Conservation (phyloP, 2,888 invertebrate species). For the Acholoe squamosa region DNA sequence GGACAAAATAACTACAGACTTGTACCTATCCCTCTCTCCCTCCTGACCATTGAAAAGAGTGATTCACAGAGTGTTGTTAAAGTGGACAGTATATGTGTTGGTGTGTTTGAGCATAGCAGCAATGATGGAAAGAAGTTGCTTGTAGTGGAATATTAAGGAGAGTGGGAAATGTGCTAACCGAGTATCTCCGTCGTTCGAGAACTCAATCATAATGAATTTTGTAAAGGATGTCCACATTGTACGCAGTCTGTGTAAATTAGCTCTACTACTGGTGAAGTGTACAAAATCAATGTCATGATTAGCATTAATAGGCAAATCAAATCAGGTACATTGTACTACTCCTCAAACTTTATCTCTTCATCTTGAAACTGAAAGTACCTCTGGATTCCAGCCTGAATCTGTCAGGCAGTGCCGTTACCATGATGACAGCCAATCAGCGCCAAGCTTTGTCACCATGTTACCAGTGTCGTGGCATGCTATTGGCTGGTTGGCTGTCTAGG, state of each 20-base stretch:
- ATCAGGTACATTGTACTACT: conserved; percentile 38
- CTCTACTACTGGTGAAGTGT: not conserved
- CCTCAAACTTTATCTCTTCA: conserved; percentile 52
- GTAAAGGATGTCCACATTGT: conserved; percentile 10
- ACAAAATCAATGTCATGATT: not conserved
- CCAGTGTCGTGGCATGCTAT: not conserved
- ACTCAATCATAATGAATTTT: not conserved
- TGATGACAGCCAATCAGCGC: conserved; percentile 49
- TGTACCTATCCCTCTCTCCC: too few relatives aligned
- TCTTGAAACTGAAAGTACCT: conserved; percentile 62
- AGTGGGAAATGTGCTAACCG: not conserved
- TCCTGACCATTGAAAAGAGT: too few relatives aligned
- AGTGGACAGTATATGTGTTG: not conserved
- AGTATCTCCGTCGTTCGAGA: not conserved
- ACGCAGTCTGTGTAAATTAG: not conserved
- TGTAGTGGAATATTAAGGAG: not conserved
- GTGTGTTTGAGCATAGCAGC: not conserved
- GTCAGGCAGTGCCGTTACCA: conserved; percentile 60
- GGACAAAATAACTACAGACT: too few relatives aligned
- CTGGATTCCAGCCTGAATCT: conserved; percentile 54
- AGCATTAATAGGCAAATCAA: not conserved
- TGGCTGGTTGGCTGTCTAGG: conserved; percentile 37
- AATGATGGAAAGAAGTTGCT: not conserved
- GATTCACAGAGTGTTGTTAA: not conserved
- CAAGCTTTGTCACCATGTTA: conserved; percentile 8